Evolutionary conservation across 2,113 vertebrate genomes (phyloP).

Genomic region (Euleptes europaea): DNA sequence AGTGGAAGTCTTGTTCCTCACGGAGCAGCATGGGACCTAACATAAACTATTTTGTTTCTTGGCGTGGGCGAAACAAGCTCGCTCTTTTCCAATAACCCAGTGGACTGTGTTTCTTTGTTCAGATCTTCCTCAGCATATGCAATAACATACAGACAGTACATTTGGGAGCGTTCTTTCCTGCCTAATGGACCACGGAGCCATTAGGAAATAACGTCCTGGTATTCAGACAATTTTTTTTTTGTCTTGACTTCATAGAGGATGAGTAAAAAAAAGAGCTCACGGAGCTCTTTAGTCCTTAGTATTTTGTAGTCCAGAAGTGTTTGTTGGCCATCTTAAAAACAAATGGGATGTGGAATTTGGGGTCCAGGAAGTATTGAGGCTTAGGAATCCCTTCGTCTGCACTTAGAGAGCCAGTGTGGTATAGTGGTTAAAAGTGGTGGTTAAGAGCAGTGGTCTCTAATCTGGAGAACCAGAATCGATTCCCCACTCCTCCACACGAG

Average conservation of each 20-base stretch:
- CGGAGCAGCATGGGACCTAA: not conserved
- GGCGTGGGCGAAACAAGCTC: not conserved
- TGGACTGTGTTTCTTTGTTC: not conserved
- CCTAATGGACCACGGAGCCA: not conserved
- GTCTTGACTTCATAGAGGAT: constrained; percentile 37
- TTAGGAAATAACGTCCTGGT: constrained; percentile 22
- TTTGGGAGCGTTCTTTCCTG: not conserved
- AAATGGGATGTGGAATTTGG: no score
- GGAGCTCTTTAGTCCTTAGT: not conserved
- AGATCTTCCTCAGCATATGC: not conserved
- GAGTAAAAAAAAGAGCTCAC: constrained; percentile 4
- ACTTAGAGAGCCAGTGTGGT: no score
- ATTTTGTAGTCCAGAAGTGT: no score
- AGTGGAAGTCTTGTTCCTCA: not conserved
- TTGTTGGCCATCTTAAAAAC: no score
- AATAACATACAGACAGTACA: not conserved
- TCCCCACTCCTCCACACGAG: no score
- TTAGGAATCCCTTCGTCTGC: not conserved
- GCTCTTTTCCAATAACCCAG: not conserved
- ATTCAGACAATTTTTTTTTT: not conserved
- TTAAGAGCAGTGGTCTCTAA: no score
- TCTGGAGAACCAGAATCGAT: no score
- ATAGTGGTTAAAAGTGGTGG: no score
- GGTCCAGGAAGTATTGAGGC: not conserved
- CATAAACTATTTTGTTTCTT: rapidly evolving